Percentiles rank a stretch among this genome's conserved stretches.
These are phyloP conservation scores for Listronotus oregonensis DNA, from an alignment of 1,140 invertebrate species.

Conservation along the genomic window DNA sequence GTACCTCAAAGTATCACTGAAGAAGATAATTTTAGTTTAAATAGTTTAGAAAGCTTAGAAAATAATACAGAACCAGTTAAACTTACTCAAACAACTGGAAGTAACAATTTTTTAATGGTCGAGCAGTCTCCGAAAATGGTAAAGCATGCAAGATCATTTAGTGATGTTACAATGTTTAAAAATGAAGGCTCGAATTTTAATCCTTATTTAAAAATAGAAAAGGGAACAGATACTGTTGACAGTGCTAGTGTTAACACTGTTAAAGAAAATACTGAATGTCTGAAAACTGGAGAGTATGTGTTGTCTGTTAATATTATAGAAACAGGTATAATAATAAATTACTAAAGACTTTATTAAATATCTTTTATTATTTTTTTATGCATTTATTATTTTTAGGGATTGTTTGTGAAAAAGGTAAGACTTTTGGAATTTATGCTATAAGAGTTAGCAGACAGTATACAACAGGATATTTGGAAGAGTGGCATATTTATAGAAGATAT, in stretches of 20 bases:
- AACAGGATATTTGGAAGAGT: slow-evolving; percentile 70
- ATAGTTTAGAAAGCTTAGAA: slow-evolving; percentile 55
- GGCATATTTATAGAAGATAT: slow-evolving; percentile 83
- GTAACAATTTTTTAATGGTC: slow-evolving; percentile 30
- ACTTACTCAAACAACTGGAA: slow-evolving; percentile 17
- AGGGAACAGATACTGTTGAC: slow-evolving; percentile 1
- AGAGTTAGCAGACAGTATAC: slow-evolving; percentile 72
- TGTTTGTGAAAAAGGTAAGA: slow-evolving; percentile 77
- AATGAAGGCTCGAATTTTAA: neutral
- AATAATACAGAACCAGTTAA: slow-evolving; percentile 5
- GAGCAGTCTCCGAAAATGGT: slow-evolving; percentile 54
- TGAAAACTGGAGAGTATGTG: slow-evolving; percentile 64
- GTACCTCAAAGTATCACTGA: slow-evolving; percentile 63
- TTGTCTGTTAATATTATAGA: slow-evolving; percentile 72
- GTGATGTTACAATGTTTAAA: slow-evolving; percentile 48
- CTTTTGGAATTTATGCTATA: slow-evolving; percentile 89
- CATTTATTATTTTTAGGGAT: slow-evolving; percentile 62
- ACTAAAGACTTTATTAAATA: neutral
- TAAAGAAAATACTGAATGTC: slow-evolving; percentile 51
- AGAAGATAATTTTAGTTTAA: slow-evolving; percentile 63
- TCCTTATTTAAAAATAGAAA: slow-evolving; percentile 17
- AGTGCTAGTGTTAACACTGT: slow-evolving; percentile 29
- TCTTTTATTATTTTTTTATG: neutral
- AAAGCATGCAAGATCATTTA: slow-evolving; percentile 50
- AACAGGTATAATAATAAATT: slow-evolving; percentile 60